Evolutionary conservation across 2,797 vertebrate species (phyloP).

Genomic region (Sciurus carolinensis): DNA sequence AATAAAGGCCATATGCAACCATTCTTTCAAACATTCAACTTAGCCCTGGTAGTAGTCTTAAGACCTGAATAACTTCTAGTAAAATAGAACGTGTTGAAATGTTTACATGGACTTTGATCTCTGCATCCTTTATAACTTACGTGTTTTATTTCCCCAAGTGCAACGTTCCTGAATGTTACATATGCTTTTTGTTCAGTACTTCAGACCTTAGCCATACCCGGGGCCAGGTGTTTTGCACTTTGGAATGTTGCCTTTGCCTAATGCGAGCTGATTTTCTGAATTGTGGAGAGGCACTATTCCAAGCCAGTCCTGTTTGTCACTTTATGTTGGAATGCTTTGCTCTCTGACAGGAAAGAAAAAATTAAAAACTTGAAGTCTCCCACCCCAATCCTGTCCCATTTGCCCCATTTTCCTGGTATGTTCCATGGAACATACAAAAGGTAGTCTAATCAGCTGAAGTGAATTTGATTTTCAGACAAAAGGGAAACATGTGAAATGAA

Average conservation of each 20-base stretch:
- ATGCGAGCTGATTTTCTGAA: slow-evolving; percentile 73
- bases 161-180: slow-evolving; percentile 70
- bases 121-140: slow-evolving; percentile 68
- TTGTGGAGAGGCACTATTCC: slow-evolving; percentile 23
- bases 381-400: not conserved
- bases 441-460: not conserved
- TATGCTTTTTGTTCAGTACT: slow-evolving; percentile 73
- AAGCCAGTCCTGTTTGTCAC: slow-evolving; percentile 62
- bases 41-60: slow-evolving; percentile 56
- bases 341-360: slow-evolving; percentile 71
- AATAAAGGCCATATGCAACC: not conserved
- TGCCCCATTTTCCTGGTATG: not conserved
- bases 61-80: slow-evolving; percentile 73
- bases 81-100: slow-evolving; percentile 82
- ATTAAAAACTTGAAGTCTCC: not conserved
- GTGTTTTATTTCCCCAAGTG: slow-evolving; percentile 80
- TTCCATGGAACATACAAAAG: slow-evolving; percentile 30
- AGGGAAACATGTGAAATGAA: not conserved
- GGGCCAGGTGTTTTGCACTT: slow-evolving; percentile 83
- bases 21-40: not conserved
- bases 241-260: slow-evolving; percentile 83
- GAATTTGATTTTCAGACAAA: not conserved
- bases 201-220: slow-evolving; percentile 69
- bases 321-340: slow-evolving; percentile 74
- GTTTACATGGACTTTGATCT: slow-evolving; percentile 79